Evolutionary conservation across 2,113 vertebrate genomes (phyloP).

Genomic region (Actinemys pallida): DNA sequence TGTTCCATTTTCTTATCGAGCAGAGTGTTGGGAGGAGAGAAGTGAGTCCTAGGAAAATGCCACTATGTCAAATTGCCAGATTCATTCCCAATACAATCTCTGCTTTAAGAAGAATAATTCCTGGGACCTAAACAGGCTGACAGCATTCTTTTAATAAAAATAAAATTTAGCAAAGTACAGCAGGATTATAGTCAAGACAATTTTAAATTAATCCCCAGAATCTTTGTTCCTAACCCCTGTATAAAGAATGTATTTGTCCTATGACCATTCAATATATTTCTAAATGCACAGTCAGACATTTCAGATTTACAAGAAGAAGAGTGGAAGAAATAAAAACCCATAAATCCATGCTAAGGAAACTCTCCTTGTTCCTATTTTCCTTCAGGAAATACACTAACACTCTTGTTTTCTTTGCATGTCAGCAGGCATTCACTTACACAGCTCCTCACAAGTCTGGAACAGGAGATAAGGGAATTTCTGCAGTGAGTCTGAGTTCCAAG

Average conservation of each 20-base stretch:
- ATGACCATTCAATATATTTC: background rate
- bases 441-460: background rate
- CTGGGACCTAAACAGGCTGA: background rate
- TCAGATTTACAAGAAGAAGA: background rate
- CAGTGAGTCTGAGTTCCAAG: background rate
- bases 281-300: background rate
- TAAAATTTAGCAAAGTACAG: background rate
- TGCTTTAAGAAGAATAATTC: background rate
- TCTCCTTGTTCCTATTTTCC: background rate
- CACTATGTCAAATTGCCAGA: background rate
- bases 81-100: background rate
- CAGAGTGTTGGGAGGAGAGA: background rate
- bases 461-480: background rate
- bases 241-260: background rate
- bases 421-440: background rate
- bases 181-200: background rate
- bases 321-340: too few relatives aligned
- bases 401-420: background rate
- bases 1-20: background rate
- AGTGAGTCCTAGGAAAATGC: background rate
- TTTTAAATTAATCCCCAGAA: background rate
- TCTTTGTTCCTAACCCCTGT: background rate
- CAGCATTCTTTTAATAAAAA: background rate
- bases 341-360: background rate
- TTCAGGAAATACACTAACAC: background rate